Conservation (phyloP, 2,113 vertebrate species). For the Phalacrocorax carbo region DNA sequence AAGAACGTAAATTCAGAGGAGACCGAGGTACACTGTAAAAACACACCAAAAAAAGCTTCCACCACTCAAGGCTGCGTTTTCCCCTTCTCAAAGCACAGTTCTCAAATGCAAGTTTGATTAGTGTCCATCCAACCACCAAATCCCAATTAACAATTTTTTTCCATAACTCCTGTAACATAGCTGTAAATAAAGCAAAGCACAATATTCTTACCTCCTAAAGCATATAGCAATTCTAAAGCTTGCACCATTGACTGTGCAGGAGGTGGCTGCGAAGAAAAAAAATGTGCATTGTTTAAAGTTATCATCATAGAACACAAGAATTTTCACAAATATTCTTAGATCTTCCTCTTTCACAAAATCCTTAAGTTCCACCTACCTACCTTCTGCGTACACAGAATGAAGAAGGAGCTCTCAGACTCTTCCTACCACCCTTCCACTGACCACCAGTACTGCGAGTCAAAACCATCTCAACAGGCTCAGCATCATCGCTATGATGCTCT, state of each 20-base stretch:
- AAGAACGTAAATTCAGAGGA: not conserved
- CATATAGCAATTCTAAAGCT: slow-evolving; percentile 93
- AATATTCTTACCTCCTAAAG: slow-evolving; percentile 87
- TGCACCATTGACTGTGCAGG: slow-evolving; percentile 99
- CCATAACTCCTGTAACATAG: not conserved
- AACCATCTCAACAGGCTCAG: not conserved
- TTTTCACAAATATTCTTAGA: not conserved
- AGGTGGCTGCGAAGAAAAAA: slow-evolving; percentile 82
- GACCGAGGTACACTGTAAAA: not conserved
- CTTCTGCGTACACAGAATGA: not conserved
- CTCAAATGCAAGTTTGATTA: not conserved
- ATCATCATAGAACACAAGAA: not conserved
- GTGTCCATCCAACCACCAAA: not conserved
- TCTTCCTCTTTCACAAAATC: not conserved
- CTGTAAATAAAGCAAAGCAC: not conserved
- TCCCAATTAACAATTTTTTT: not conserved
- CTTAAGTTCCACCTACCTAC: not conserved
- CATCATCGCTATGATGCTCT: not conserved
- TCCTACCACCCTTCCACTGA: not conserved
- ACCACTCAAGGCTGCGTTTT: not conserved
- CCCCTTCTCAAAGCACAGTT: not conserved
- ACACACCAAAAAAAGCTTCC: not conserved
- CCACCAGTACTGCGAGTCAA: not conserved
- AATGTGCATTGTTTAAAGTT: not conserved
- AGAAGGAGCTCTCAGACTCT: not conserved